Conservation (phyloP, 2,113 vertebrate species). For the Azemiops feae region DNA sequence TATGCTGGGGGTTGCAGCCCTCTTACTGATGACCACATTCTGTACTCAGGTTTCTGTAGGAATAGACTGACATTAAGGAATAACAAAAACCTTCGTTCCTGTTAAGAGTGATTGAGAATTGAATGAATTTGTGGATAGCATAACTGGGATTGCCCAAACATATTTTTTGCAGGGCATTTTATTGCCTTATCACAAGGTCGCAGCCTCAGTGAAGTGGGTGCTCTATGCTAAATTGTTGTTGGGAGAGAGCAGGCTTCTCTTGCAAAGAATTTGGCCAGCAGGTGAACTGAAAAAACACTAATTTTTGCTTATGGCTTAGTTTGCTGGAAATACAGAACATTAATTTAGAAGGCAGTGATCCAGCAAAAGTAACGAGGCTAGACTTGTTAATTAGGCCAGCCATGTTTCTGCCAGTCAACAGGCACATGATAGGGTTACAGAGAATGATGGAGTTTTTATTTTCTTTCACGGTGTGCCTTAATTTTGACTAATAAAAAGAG, state of each 20-base stretch:
- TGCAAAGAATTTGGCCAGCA: background rate
- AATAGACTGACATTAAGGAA: background rate
- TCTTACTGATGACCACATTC: background rate
- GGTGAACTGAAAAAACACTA: background rate
- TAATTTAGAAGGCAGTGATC: slow-evolving; percentile 38
- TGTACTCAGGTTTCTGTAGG: background rate
- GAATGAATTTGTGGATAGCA: slow-evolving; percentile 1
- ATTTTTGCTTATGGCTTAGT: slow-evolving; percentile 6
- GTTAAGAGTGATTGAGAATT: background rate
- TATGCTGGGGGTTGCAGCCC: background rate
- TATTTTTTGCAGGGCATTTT: slow-evolving; percentile 13
- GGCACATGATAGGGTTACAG: accelerated
- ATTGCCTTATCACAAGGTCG: slow-evolving; percentile 14
- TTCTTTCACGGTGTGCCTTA: background rate
- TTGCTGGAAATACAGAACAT: slow-evolving; percentile 31
- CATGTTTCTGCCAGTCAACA: slow-evolving; percentile 21
- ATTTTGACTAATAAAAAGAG: background rate
- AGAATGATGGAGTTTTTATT: slow-evolving; percentile 7
- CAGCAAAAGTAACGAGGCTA: slow-evolving; percentile 43
- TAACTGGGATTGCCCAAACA: slow-evolving; percentile 1
- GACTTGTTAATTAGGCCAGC: slow-evolving; percentile 39
- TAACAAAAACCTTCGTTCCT: background rate
- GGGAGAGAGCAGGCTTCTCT: accelerated
- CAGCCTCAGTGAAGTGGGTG: background rate
- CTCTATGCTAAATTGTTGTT: background rate